Evolutionary conservation across 2,888 invertebrate genomes (phyloP), one percentile per base, ranked within the genome.

Genomic region (Tenthredo scrophulariae): DNA sequence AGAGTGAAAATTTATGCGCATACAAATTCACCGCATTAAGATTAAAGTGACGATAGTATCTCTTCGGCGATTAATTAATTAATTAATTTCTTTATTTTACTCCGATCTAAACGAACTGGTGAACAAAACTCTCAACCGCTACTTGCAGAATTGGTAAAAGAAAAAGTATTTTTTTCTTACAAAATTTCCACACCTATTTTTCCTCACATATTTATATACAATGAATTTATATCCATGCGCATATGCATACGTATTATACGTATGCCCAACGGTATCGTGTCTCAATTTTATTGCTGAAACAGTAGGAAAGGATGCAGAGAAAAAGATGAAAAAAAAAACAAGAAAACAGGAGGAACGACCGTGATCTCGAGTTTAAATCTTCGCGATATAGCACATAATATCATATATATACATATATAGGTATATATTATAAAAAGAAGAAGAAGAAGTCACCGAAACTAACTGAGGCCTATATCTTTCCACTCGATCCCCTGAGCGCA

Each of bases 1-100:
- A 40, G 50, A 37, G 80, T 62, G 62, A 80, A 62, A 58, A 80
- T 80, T 80, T 80, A 58, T 80, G 40, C 62, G 80, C 80, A 80
- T 80, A 80, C 58, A 79, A 79, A 77, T 77, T 79, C n/a, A 54
- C 79, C 79, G 79, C 79, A 62, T 58, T 33, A 79, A 62, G 58
- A 58, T 79, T 54, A 79, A 79, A 58, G 58, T 22, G 58, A 77
- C 29, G 77, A 67, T 62, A 75, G 50, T 29, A 77, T 54, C 77
- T 26, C 18, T 26, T 18, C 33, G 10, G 33, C n/a, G 54, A 50
- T 75, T 77, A 77, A 77, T 77, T 77, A 62, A 62, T 62, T 29
- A 62, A 62, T 29, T 22, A 2, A 26, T 37, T 37, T 37, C 6
- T 37, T 37, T 37, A 62, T 26, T 54, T 54, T 6, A 54, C 18